phyloP scores from a whole-genome alignment of 1,140 invertebrate species.

The Dreissena polymorpha region DNA sequence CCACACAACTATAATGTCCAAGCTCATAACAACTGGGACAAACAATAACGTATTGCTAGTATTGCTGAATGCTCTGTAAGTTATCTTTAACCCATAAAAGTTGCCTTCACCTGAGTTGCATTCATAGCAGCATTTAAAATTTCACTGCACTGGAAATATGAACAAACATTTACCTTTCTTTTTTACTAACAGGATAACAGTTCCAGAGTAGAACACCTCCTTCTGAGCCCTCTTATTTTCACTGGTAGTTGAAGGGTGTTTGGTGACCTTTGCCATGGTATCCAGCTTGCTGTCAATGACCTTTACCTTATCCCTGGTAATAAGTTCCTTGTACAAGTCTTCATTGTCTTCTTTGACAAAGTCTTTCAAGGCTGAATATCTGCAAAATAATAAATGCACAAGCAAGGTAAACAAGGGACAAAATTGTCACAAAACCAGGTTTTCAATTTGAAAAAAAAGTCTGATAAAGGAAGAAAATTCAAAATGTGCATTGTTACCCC shows the following conservation, averaged over 20 bases:
- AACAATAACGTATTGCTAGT: no score
- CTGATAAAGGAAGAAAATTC: no score
- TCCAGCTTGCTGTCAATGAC: slow-evolving; percentile 41
- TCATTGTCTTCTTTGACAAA: slow-evolving; percentile 46
- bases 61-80: background rate
- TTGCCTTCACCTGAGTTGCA: background rate
- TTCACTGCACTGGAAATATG: background rate
- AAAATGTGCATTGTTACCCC: no score
- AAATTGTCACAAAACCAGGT: no score
- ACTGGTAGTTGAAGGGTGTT: background rate
- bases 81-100: background rate
- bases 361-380: slow-evolving; percentile 35
- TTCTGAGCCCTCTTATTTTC: slow-evolving; percentile 22
- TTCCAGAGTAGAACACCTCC: slow-evolving; percentile 44
- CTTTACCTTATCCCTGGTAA: slow-evolving; percentile 18
- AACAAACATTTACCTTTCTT: slow-evolving; percentile 36
- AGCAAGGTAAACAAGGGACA: background rate
- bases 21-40: no score
- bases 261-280: slow-evolving; percentile 45
- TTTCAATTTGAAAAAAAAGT: no score
- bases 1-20: no score
- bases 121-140: background rate
- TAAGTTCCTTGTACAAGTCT: slow-evolving; percentile 43
- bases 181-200: slow-evolving; percentile 29
- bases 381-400: background rate